phyloP scores from a whole-genome alignment of 2,888 invertebrate species.

The Callosobruchus maculatus region DNA sequence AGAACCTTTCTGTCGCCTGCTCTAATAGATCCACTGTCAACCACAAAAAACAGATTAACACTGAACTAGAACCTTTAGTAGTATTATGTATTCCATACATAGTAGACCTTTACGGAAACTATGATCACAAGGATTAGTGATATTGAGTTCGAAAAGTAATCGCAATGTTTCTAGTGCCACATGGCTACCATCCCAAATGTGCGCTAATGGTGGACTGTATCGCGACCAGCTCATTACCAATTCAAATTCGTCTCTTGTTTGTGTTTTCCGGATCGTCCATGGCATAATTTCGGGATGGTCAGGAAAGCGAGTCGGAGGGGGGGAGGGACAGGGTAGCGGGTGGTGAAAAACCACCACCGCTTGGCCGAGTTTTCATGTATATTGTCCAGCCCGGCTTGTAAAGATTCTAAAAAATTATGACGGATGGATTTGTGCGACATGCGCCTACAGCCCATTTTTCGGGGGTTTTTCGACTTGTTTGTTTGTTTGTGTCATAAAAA shows the following conservation, averaged over 20 bases:
- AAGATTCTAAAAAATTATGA: not conserved
- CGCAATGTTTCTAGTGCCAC: no score
- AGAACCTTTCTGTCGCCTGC: no score
- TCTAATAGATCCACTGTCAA: no score
- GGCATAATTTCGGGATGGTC: not conserved
- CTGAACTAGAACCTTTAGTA: no score
- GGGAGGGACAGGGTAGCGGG: not conserved
- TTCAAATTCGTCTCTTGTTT: not conserved
- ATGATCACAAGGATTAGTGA: no score
- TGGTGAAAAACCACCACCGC: not conserved
- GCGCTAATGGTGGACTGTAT: not conserved
- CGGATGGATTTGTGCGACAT: not conserved
- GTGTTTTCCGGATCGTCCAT: not conserved
- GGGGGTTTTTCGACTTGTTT: no score
- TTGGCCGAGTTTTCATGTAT: not conserved
- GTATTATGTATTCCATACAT: no score
- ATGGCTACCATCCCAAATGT: not conserved
- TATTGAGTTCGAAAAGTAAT: no score
- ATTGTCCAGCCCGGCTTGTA: not conserved
- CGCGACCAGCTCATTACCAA: not conserved
- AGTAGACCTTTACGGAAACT: no score
- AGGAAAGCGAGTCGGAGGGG: not conserved
- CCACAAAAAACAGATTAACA: no score
- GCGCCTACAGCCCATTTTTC: no score
- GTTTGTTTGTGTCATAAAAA: no score